phyloP scores from a whole-genome alignment of 23 tunicate species.

The Corella eumyota region DNA sequence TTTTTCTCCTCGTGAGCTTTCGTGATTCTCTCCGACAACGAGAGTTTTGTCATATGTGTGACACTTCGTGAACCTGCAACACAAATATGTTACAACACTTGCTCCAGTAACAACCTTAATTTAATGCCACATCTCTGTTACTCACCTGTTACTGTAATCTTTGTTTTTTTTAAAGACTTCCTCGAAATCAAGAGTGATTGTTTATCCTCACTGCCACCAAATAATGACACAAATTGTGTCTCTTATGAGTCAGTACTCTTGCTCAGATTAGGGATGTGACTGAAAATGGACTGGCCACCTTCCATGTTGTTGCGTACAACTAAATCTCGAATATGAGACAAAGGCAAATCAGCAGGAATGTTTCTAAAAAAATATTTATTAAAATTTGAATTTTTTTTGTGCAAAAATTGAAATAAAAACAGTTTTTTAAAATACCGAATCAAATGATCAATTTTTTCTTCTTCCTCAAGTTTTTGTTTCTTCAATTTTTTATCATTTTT shows the following conservation, averaged over 20 bases:
- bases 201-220: no score
- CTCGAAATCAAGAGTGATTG: no score
- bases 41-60: slow-evolving; percentile 49
- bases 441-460: no score
- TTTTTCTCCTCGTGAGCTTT: not conserved
- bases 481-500: no score
- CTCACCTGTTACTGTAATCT: slow-evolving; percentile 22
- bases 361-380: slow-evolving; percentile 19
- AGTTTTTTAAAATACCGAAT: no score
- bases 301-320: slow-evolving; percentile 27
- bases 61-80: slow-evolving; percentile 42
- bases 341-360: slow-evolving; percentile 42
- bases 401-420: no score
- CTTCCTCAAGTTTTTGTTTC: no score
- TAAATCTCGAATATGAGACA: slow-evolving; percentile 57
- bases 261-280: slow-evolving; percentile 20
- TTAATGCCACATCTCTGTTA: not conserved
- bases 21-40: slow-evolving; percentile 30
- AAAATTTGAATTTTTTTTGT: no score
- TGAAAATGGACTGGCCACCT: slow-evolving; percentile 26
- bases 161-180: slow-evolving; percentile 41
- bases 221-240: slow-evolving; percentile 64
- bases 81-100: not conserved
- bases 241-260: slow-evolving; percentile 33
- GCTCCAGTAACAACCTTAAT: no score